phyloP scores from a whole-genome alignment of 2,113 vertebrate genomes.

The Plotosus lineatus region DNA sequence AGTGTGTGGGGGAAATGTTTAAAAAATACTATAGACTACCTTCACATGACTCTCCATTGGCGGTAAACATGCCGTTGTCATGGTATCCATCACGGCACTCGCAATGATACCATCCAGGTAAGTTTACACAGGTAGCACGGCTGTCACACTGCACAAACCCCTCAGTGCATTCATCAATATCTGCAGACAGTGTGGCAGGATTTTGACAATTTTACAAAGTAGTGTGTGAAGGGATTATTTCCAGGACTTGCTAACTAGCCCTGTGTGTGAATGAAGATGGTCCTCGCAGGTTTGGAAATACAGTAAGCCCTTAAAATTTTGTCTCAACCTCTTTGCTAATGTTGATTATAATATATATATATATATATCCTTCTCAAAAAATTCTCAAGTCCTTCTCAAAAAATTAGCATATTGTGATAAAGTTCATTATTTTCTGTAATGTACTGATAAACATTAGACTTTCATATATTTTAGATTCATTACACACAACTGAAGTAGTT shows the following conservation, averaged over 20 bases:
- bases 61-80: slow-evolving; percentile 94
- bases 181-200: slow-evolving; percentile 63
- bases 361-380: no score
- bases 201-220: neutral
- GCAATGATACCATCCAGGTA: slow-evolving; percentile 99
- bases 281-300: no score
- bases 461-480: no score
- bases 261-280: no score
- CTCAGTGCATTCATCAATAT: slow-evolving; percentile 94
- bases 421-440: no score
- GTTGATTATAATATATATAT: neutral
- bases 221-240: no score
- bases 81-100: slow-evolving; percentile 98
- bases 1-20: neutral
- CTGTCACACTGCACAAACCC: slow-evolving; percentile 95
- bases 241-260: no score
- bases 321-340: neutral
- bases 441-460: no score
- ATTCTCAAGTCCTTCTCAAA: no score
- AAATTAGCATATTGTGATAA: no score
- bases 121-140: slow-evolving; percentile 92
- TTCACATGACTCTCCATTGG: slow-evolving; percentile 93
- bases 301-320: no score
- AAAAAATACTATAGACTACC: slow-evolving; percentile 72
- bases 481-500: no score